Evolutionary conservation across 2,113 vertebrate genomes (phyloP).

Genomic region (Enhydra lutris): DNA sequence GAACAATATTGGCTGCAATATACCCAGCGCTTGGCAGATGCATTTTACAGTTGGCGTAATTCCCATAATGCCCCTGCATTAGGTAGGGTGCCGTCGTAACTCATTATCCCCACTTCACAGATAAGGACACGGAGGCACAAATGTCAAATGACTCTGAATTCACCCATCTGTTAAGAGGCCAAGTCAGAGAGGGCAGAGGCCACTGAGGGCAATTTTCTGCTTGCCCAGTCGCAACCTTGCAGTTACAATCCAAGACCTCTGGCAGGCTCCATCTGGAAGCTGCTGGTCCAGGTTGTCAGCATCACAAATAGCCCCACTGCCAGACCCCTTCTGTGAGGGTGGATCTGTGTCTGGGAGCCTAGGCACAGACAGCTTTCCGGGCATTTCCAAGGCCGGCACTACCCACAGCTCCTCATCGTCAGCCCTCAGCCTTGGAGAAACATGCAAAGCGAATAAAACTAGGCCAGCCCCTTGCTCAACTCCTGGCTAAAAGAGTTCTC

Average conservation of each 20-base stretch:
- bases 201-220: background rate
- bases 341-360: background rate
- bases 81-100: background rate
- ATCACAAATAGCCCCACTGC: background rate
- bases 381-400: background rate
- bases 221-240: background rate
- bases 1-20: background rate
- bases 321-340: background rate
- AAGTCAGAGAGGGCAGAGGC: background rate
- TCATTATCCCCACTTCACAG: background rate
- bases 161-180: constrained; percentile 7
- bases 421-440: background rate
- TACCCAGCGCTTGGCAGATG: background rate
- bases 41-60: background rate
- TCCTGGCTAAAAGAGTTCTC: background rate
- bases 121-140: constrained; percentile 15
- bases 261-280: background rate
- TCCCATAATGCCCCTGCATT: background rate
- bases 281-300: constrained; percentile 17
- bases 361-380: constrained; percentile 29
- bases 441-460: background rate
- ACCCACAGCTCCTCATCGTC: background rate
- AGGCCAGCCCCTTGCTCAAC: background rate
- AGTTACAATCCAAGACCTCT: background rate
- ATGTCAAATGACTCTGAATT: constrained; percentile 45